Evolutionary conservation across 1,140 invertebrate species (phyloP), one percentile per base, ranked within the genome.

Genomic region (Drosophila orosa): DNA sequence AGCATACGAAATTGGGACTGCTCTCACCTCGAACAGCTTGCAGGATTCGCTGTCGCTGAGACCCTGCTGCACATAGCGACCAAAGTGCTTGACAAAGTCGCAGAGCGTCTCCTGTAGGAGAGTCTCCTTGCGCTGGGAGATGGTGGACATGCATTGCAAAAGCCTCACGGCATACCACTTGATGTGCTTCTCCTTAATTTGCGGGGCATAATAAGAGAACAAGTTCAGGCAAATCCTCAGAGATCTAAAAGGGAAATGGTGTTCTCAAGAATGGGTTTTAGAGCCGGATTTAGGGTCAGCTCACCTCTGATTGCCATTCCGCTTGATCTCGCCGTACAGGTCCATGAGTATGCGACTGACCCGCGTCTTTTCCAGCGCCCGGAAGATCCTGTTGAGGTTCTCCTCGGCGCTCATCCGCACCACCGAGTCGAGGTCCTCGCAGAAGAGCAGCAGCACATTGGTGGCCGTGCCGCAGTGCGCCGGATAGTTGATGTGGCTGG

Each of bases 281-380:
- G 10, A 4, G 5, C 0, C 6, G 19, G 1, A 15, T n/a, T n/a
- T 13, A 22, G 7, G 1, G 1, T 5, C 6, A 1, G 6, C 60
- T 39, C 59, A 92, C 91, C 89, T 68, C 48, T 92, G 84, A 55
- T 92, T 92, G 5, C 95, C 95, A 92, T 96, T 96, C 80, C 95
- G 95, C 86, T 96, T 96, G 31, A 97, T 96, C 92, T 96, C 96
- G 78, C 96, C 95, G 85, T 96, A 96, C n/a, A 97, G 91, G 90
- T 96, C 96, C 76, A 96, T 94, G 78, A 96, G 94, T 52, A 97
- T 93, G 80, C 96, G 95, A 17, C 94, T 93, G 12, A 96, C 93
- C 27, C 94, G 94, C n/a, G 78, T 83, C 68, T 80, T 85, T 27
- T 89, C 90, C 62, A 91, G 85, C 91, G 96, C 95, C 92, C 95